Evolutionary conservation across 2,888 invertebrate species (phyloP).

Genomic region (Papilio demoleus): DNA sequence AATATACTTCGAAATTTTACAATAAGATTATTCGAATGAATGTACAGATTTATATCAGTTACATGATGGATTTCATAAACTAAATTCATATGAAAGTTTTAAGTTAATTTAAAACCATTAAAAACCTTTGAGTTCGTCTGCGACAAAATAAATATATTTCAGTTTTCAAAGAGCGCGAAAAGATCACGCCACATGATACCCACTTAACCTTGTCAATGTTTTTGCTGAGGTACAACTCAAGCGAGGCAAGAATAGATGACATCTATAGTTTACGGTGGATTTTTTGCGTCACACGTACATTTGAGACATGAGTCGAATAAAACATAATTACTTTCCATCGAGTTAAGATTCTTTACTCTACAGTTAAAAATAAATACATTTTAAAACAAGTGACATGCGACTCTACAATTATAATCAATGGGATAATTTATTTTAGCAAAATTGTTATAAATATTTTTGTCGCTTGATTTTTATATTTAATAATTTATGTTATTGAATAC

Average conservation of each 20-base stretch:
- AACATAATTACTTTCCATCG: conserved; percentile 12
- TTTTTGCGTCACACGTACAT: conserved; percentile 29
- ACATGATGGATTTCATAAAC: no score
- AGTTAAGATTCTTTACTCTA: conserved; percentile 1
- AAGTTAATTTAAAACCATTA: no score
- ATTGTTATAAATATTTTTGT: background rate
- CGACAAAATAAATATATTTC: no score
- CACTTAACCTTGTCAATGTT: conserved; percentile 59
- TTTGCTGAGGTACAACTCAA: conserved; percentile 59
- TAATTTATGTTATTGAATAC: background rate
- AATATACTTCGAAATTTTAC: no score
- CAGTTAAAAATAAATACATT: background rate
- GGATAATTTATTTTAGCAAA: background rate
- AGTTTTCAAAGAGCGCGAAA: conserved; percentile 40
- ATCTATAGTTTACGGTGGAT: conserved; percentile 40
- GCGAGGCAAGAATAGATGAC: conserved; percentile 49
- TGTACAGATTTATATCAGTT: no score
- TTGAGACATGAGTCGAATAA: conserved; percentile 24
- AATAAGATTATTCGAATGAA: background rate
- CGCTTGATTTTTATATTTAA: background rate
- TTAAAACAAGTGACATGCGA: background rate
- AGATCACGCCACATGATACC: conserved; percentile 51
- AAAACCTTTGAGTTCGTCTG: background rate
- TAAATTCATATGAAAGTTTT: no score
- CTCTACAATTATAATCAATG: background rate